These are phyloP conservation scores for Malurus elegans DNA, from an alignment of 2,113 vertebrate genomes.

Conservation along the genomic window DNA sequence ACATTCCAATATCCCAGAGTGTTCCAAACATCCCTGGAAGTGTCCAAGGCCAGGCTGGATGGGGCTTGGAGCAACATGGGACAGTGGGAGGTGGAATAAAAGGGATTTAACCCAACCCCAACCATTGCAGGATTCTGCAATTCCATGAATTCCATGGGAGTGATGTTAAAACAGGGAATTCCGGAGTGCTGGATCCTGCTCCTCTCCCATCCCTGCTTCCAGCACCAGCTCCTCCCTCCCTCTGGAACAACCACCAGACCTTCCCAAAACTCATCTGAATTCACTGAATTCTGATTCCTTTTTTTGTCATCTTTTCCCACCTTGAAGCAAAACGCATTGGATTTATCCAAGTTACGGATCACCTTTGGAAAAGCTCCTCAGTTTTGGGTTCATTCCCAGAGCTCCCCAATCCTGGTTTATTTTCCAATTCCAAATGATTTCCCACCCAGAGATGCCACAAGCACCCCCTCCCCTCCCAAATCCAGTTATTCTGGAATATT, in stretches of 20 bases:
- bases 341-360: background rate
- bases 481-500: background rate
- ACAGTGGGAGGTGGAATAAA: background rate
- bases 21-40: background rate
- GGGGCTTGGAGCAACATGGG: background rate
- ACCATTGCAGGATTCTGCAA: background rate
- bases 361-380: background rate
- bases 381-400: background rate
- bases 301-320: background rate
- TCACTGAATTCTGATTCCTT: background rate
- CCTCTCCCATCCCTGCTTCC: background rate
- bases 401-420: background rate
- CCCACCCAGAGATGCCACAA: background rate
- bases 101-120: too few relatives aligned
- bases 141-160: background rate
- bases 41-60: background rate
- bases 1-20: background rate
- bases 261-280: background rate
- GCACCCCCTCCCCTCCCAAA: background rate
- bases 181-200: rapidly evolving
- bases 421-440: background rate
- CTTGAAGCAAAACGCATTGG: background rate
- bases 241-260: background rate
- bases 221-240: background rate
- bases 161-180: background rate